A percentile compares a stretch with the other conserved stretches of the same genome.
Evolutionary conservation across 2,797 vertebrate genomes (phyloP).

Genomic region (Choloepus didactylus): DNA sequence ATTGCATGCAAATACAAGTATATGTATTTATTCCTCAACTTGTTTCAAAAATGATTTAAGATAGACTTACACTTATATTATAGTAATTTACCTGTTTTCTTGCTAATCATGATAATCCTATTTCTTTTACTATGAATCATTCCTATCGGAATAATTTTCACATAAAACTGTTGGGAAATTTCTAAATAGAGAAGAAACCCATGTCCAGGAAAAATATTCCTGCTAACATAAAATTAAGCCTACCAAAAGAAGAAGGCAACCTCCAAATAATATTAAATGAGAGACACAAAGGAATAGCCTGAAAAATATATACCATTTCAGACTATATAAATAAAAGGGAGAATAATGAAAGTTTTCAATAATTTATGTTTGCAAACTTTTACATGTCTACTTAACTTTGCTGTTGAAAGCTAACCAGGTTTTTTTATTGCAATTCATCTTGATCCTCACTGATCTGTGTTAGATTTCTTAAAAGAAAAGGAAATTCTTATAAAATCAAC

Average conservation of each 20-base stretch:
- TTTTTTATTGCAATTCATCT: not conserved
- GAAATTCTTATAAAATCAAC: constrained; percentile 64
- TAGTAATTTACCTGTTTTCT: constrained; percentile 9
- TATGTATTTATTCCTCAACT: not conserved
- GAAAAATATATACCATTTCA: constrained; percentile 28
- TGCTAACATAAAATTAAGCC: constrained; percentile 30
- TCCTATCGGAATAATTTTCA: constrained; percentile 34
- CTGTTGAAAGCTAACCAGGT: constrained; percentile 1
- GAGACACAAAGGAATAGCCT: not conserved
- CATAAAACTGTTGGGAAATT: not conserved
- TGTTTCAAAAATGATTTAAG: constrained; percentile 50
- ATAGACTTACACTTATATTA: not conserved
- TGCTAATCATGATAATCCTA: not conserved
- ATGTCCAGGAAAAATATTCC: not conserved
- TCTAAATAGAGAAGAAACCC: constrained; percentile 26
- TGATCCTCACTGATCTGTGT: not conserved
- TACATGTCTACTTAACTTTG: constrained; percentile 5
- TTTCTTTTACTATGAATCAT: not conserved
- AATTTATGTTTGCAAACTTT: constrained; percentile 57
- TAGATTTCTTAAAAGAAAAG: constrained; percentile 66
- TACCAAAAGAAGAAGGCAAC: constrained; percentile 13
- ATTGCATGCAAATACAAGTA: not conserved
- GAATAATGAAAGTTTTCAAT: constrained; percentile 28
- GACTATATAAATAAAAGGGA: not conserved
- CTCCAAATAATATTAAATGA: constrained; percentile 11